Evolutionary conservation across 2,797 vertebrate species (phyloP).

Genomic region (Lagorchestes hirsutus): DNA sequence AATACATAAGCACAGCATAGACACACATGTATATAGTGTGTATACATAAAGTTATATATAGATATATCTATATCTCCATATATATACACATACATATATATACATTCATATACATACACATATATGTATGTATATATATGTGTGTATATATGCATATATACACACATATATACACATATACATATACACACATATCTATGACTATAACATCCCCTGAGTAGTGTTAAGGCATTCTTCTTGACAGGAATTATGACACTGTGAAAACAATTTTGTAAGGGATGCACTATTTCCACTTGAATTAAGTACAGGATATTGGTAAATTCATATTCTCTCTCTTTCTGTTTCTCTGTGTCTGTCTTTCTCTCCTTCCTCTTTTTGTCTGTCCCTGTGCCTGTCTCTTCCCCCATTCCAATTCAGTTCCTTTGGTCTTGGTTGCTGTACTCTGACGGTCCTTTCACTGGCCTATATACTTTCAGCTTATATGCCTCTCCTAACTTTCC

Average conservation of each 20-base stretch:
- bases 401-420: background rate
- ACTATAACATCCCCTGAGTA: background rate
- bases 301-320: background rate
- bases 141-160: too few species aligned
- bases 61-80: too few species aligned
- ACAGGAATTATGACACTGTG: background rate
- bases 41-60: too few species aligned
- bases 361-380: background rate
- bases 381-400: too few species aligned
- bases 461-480: conserved; percentile 38
- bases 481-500: conserved; percentile 1
- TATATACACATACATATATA: background rate
- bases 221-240: background rate
- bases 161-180: too few species aligned
- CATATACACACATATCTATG: background rate
- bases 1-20: too few species aligned
- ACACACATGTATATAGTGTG: too few species aligned
- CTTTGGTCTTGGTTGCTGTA: background rate
- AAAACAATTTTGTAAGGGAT: background rate
- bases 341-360: background rate
- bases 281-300: conserved; percentile 23
- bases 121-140: background rate
- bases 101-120: background rate
- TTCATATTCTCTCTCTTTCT: background rate
- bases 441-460: background rate